A percentile compares a stretch with the other conserved stretches of the same genome.
Conservation (phyloP, 2,797 vertebrate species). For the Tragelaphus oryx region DNA sequence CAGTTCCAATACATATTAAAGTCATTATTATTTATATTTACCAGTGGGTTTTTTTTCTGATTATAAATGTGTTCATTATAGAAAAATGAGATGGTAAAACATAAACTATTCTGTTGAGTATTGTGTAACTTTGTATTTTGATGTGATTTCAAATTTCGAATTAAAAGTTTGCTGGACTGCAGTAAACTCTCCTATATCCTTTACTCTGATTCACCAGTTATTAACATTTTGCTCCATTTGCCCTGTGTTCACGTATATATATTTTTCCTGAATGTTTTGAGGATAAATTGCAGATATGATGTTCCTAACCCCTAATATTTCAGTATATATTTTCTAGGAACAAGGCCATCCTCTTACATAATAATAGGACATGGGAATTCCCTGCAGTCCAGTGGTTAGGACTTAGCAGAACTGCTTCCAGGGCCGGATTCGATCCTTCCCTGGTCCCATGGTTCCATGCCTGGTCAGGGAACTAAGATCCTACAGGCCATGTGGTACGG, state of each 20-base stretch:
- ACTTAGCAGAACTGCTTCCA: background rate
- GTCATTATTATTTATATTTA: background rate
- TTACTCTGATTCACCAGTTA: background rate
- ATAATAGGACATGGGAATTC: background rate
- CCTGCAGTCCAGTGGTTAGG: background rate
- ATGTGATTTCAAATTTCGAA: conserved; percentile 9
- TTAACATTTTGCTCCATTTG: conserved; percentile 4
- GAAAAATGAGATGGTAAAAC: conserved; percentile 13
- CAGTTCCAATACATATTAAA: background rate
- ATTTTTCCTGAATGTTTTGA: background rate
- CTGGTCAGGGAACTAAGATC: background rate
- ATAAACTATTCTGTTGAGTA: background rate
- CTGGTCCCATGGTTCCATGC: background rate
- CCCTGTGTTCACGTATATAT: background rate
- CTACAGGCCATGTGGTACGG: rapidly evolving
- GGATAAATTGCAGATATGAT: background rate
- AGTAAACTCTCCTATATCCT: background rate
- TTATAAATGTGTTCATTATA: background rate
- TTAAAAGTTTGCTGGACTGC: background rate
- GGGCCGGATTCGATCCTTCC: background rate
- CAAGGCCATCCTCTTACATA: background rate
- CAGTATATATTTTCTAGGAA: background rate
- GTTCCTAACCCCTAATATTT: background rate
- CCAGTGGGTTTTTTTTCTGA: background rate
- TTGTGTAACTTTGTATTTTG: conserved; percentile 19